phyloP scores from a whole-genome alignment of 2,888 invertebrate species.

The Platypus cylindrus region DNA sequence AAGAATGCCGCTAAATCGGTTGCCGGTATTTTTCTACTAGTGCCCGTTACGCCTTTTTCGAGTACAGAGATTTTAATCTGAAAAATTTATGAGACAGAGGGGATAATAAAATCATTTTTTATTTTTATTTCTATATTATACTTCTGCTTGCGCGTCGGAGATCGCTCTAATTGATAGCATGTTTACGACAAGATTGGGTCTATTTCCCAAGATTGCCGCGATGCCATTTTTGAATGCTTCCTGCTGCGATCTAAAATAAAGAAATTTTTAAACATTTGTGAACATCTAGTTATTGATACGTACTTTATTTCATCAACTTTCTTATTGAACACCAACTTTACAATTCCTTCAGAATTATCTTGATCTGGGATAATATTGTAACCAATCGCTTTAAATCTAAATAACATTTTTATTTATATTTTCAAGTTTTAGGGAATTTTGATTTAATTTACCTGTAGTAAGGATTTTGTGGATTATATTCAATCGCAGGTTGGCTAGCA shows the following conservation, averaged over 20 bases:
- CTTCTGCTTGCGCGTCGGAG: conserved; percentile 66
- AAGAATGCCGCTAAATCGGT: conserved; percentile 58
- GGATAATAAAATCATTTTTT: background rate
- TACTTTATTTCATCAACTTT: conserved; percentile 68
- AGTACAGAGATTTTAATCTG: conserved; percentile 48
- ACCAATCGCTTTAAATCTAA: conserved; percentile 84
- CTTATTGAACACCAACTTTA: conserved; percentile 74
- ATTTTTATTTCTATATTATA: conserved; percentile 40
- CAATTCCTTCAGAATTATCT: conserved; percentile 84
- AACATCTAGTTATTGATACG: conserved; percentile 20
- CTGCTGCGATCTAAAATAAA: conserved; percentile 48
- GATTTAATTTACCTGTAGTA: conserved; percentile 50
- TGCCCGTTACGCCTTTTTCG: conserved; percentile 54
- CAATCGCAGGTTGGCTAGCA: conserved; percentile 62
- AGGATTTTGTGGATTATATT: conserved; percentile 79
- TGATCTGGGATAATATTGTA: conserved; percentile 79
- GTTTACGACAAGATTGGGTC: conserved; percentile 67
- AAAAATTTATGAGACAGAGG: too few species aligned
- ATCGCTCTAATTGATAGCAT: conserved; percentile 68
- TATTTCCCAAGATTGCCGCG: conserved; percentile 64
- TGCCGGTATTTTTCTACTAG: conserved; percentile 57
- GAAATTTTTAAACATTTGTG: conserved; percentile 3
- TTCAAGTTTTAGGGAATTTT: too few species aligned
- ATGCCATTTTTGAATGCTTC: conserved; percentile 55
- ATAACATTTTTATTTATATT: background rate